Evolutionary conservation across 2,888 invertebrate species (phyloP).

Genomic region (Cryptocephalus primarius): DNA sequence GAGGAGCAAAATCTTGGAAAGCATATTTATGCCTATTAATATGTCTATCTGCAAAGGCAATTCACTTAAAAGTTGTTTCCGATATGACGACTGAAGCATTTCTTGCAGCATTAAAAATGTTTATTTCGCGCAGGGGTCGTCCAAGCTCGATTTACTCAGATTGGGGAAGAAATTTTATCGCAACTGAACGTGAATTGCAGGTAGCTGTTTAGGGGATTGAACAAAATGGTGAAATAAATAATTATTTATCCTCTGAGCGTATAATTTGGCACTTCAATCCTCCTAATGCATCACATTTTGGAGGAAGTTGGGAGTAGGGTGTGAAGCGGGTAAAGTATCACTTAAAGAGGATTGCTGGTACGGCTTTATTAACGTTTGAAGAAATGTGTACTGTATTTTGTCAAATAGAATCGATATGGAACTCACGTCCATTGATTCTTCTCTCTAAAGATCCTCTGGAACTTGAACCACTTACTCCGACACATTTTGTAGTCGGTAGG

Average conservation of each 20-base stretch:
- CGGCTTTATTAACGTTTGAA: not conserved
- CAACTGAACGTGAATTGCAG: not conserved
- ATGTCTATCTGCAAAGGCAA: not conserved
- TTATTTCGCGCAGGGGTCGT: not conserved
- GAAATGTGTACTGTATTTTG: not conserved
- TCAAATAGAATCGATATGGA: not conserved
- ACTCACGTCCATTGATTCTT: not conserved
- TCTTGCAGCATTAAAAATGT: not conserved
- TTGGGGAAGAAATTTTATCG: not conserved
- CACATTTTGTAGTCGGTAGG: conserved; percentile 1
- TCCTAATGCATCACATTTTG: not conserved
- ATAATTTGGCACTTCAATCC: not conserved
- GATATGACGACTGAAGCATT: not conserved
- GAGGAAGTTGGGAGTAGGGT: not conserved
- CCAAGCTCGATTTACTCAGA: not conserved
- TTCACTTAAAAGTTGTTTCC: not conserved
- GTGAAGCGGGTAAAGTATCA: not conserved
- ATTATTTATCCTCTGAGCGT: no score
- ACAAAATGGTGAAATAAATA: no score
- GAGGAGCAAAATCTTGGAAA: not conserved
- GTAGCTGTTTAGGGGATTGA: no score
- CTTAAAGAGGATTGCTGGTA: not conserved
- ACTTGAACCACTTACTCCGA: not conserved
- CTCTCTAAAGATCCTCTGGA: conserved; percentile 1
- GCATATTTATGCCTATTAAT: not conserved